phyloP scores from a whole-genome alignment of 1,140 invertebrate species.

The Teleopsis dalmanni region DNA sequence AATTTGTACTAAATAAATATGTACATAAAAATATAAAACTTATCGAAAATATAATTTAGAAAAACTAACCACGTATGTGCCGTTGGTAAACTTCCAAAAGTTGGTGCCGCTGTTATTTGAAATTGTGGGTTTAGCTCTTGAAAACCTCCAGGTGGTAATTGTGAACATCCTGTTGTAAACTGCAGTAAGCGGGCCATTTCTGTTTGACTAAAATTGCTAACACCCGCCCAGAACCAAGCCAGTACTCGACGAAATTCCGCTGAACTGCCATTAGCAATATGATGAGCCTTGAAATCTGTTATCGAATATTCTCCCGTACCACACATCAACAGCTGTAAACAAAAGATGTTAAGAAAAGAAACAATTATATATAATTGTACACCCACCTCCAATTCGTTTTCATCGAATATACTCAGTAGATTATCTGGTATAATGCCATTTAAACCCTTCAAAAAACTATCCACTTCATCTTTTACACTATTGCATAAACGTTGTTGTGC shows the following conservation, averaged over 20 bases:
- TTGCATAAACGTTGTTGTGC: conserved; percentile 81
- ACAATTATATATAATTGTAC: no score
- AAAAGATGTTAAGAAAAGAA: background rate
- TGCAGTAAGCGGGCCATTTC: conserved; percentile 89
- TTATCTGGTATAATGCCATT: conserved; percentile 88
- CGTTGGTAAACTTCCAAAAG: conserved; percentile 82
- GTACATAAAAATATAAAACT: no score
- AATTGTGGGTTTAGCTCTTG: conserved; percentile 81
- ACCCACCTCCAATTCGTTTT: conserved; percentile 87
- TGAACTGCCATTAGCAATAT: conserved; percentile 76
- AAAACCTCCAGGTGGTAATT: conserved; percentile 85
- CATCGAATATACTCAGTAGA: conserved; percentile 89
- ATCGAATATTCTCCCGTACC: conserved; percentile 90
- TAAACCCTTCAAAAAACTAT: conserved; percentile 81
- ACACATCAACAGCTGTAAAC: conserved; percentile 70
- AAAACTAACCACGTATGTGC: conserved; percentile 79
- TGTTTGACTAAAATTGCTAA: conserved; percentile 84
- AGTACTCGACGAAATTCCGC: conserved; percentile 76
- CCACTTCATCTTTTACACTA: conserved; percentile 74
- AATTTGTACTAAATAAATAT: no score
- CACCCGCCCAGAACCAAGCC: conserved; percentile 91
- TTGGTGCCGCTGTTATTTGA: conserved; percentile 82
- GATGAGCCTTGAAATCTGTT: conserved; percentile 79
- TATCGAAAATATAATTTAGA: conserved; percentile 6
- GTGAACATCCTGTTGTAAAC: conserved; percentile 89